A percentile compares a stretch with the other conserved stretches of the same genome.
These are phyloP conservation scores for Polypterus senegalus DNA, from an alignment of 2,113 vertebrate species.

Conservation along the genomic window DNA sequence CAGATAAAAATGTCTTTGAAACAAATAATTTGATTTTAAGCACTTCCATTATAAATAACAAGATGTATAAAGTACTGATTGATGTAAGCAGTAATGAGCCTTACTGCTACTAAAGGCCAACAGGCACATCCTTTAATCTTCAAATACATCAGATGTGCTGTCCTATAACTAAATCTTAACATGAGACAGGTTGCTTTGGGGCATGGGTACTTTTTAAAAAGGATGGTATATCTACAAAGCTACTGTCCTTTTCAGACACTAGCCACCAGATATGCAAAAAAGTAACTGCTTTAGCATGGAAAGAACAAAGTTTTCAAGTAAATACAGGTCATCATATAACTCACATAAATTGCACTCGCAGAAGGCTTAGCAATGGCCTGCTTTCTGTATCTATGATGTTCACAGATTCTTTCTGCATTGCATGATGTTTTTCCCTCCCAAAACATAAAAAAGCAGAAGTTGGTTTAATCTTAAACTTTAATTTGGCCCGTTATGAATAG, in stretches of 20 bases:
- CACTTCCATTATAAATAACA: too few relatives aligned
- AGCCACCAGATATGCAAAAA: background rate
- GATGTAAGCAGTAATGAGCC: background rate
- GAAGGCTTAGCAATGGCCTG: too few relatives aligned
- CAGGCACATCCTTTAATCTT: slow-evolving; percentile 6
- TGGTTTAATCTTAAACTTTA: too few relatives aligned
- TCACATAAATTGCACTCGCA: too few relatives aligned
- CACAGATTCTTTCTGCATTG: too few relatives aligned
- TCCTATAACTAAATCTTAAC: background rate
- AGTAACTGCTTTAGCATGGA: background rate
- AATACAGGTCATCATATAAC: background rate
- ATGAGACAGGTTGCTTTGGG: background rate
- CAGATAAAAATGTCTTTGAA: too few relatives aligned
- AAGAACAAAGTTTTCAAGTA: background rate
- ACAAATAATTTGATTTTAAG: too few relatives aligned
- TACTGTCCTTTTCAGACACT: slow-evolving; percentile 10
- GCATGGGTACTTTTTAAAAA: slow-evolving; percentile 15
- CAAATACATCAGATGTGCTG: slow-evolving; percentile 6
- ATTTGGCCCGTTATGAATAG: too few relatives aligned
- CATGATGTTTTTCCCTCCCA: too few relatives aligned
- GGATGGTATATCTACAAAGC: slow-evolving; percentile 17
- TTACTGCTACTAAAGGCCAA: background rate
- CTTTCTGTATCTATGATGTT: too few relatives aligned
- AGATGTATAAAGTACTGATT: too few relatives aligned
- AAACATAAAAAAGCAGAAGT: too few relatives aligned